Percentiles rank a stretch among this genome's conserved stretches.
These are phyloP conservation scores for Epicauta chinensis DNA, from an alignment of 1,140 invertebrate genomes.

Conservation along the genomic window DNA sequence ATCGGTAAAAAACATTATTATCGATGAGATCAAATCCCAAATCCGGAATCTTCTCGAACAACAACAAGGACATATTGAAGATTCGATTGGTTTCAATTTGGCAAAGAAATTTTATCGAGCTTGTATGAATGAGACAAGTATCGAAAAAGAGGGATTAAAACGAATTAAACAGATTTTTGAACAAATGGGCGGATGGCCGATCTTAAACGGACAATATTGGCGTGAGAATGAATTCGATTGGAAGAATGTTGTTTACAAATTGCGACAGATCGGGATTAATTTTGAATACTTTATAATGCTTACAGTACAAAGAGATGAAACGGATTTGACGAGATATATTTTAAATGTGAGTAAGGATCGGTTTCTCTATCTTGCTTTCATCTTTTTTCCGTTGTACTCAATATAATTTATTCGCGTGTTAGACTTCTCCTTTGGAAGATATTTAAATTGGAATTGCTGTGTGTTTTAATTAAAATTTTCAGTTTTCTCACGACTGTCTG, in stretches of 20 bases:
- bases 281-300: conserved; percentile 34
- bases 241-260: conserved; percentile 30
- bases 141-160: conserved; percentile 38
- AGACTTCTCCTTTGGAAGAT: no score
- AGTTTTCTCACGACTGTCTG: neutral
- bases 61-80: conserved; percentile 18
- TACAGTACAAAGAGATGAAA: conserved; percentile 28
- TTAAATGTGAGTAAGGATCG: conserved; percentile 29
- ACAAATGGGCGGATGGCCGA: conserved; percentile 56
- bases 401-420: neutral
- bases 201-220: conserved; percentile 50
- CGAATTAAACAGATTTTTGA: conserved; percentile 46
- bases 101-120: conserved; percentile 32
- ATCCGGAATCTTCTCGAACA: conserved; percentile 32
- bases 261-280: conserved; percentile 32
- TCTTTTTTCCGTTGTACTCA: no score
- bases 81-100: conserved; percentile 22
- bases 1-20: conserved; percentile 21
- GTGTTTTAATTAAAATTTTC: conserved; percentile 13
- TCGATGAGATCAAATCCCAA: conserved; percentile 22
- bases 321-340: conserved; percentile 29
- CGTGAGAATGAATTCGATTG: conserved; percentile 44
- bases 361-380: no score
- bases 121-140: conserved; percentile 34
- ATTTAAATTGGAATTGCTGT: no score